Evolutionary conservation across 2,113 vertebrate species (phyloP), one percentile per base, ranked within the genome.

Genomic region (Sander lucioperca): DNA sequence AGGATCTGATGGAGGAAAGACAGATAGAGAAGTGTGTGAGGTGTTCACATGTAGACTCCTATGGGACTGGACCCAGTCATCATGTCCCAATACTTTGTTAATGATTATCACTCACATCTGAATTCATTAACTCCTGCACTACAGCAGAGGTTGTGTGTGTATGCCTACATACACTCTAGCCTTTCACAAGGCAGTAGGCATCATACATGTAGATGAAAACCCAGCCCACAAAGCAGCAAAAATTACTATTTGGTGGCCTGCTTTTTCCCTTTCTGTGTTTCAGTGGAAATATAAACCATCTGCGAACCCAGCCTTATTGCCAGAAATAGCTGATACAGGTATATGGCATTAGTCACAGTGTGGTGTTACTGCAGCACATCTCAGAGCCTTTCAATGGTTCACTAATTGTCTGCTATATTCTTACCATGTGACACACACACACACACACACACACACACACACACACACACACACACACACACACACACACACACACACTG

Each of bases 281-380:
- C 47, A 72, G 54, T 74, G 48, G 79, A 89, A 79, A 64, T 83
- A 57, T 88, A 82, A 91, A 90, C 88, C 73, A 73, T 87, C 62
- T 67, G 86, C 48, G 82, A 93, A 88, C 87, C 65, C 72, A 61
- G 72, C 48, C 62, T 11, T 16, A 18, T 33, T 6, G 39, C 82
- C 47, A 83, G 70, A 86, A 93, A 91, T 87, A 86, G 91, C 83
- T 85, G 88, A 90, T 84, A 25, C 63, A 76, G 84, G 79, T 77
- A 69, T 77, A 81, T 77, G 62, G 36, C 64, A 83, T 89, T 89
- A 82, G 88, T 90, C 86, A 91, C 86, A 88, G 80, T 39, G 43
- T 47, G 70, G 62, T 68, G 74, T 68, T 81, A 77, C 51, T 77
- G 85, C 70, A 61, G 74, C 61, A 75, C 79, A 84, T 82, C 71